These are phyloP conservation scores for Alouatta palliata DNA, from an alignment of 2,113 vertebrate species.

Conservation along the genomic window DNA sequence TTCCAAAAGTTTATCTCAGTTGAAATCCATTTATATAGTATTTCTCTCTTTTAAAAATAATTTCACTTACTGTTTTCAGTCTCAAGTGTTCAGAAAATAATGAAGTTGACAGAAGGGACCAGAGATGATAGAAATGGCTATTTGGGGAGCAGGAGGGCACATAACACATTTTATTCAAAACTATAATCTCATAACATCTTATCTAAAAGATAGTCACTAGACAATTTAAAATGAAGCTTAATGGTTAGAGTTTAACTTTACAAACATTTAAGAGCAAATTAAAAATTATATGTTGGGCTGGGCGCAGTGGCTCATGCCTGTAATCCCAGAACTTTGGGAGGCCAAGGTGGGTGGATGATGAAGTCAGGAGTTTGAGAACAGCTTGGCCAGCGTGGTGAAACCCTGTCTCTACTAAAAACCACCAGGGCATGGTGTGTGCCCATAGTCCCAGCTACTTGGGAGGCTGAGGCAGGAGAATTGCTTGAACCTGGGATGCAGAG, in stretches of 20 bases:
- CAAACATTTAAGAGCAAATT: constrained; percentile 16
- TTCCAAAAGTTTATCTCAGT: not conserved
- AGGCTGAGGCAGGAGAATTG: too few relatives aligned
- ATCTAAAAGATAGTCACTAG: not conserved
- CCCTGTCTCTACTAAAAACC: too few relatives aligned
- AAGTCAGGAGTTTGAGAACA: too few relatives aligned
- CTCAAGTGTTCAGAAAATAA: not conserved
- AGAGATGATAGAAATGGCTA: not conserved
- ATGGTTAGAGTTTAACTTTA: not conserved
- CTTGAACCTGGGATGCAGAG: too few relatives aligned
- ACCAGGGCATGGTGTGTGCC: too few relatives aligned
- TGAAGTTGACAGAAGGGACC: not conserved
- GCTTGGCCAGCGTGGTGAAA: too few relatives aligned
- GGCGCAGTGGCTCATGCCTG: too few relatives aligned
- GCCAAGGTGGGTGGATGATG: too few relatives aligned
- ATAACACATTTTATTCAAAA: not conserved
- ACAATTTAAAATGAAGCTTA: not conserved
- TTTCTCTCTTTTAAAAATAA: not conserved
- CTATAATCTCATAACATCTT: not conserved
- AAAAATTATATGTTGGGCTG: not conserved
- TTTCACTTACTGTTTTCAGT: not conserved
- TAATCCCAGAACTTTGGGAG: too few relatives aligned
- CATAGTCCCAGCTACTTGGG: too few relatives aligned
- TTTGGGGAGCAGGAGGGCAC: not conserved
- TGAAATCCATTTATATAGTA: not conserved